Evolutionary conservation across 2,797 vertebrate species (phyloP).

Genomic region (Danio jaintianensis): DNA sequence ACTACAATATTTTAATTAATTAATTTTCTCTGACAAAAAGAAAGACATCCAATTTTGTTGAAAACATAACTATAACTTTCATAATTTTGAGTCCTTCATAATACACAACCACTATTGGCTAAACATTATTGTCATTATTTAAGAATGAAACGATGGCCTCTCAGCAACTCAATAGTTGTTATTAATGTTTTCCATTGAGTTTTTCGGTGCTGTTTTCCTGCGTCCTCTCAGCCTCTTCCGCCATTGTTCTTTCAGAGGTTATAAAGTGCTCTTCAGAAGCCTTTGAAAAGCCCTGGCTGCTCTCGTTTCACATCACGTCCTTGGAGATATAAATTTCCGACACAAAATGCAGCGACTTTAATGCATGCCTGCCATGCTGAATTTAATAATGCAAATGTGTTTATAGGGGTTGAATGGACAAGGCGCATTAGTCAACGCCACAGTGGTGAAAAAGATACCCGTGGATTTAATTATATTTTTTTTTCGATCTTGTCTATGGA

Average conservation of each 20-base stretch:
- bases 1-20: too few relatives aligned
- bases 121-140: neutral
- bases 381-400: conserved; percentile 40
- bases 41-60: too few relatives aligned
- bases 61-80: neutral
- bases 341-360: conserved; percentile 15
- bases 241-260: conserved; percentile 13
- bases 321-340: conserved; percentile 30
- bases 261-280: neutral
- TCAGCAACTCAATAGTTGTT: neutral
- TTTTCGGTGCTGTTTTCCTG: neutral
- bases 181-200: neutral
- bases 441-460: conserved; percentile 28
- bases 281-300: neutral
- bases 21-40: too few relatives aligned
- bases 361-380: neutral
- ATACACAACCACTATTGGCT: neutral
- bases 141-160: neutral
- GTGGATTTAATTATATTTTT: conserved; percentile 26
- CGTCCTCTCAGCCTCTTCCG: neutral
- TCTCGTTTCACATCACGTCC: conserved; percentile 33
- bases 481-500: neutral
- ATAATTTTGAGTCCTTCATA: neutral
- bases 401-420: conserved; percentile 32
- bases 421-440: conserved; percentile 46